Percentiles rank a stretch among this genome's conserved stretches.
These are phyloP conservation scores for Nothobranchius furzeri DNA, from an alignment of 2,113 vertebrate species.

Conservation along the genomic window DNA sequence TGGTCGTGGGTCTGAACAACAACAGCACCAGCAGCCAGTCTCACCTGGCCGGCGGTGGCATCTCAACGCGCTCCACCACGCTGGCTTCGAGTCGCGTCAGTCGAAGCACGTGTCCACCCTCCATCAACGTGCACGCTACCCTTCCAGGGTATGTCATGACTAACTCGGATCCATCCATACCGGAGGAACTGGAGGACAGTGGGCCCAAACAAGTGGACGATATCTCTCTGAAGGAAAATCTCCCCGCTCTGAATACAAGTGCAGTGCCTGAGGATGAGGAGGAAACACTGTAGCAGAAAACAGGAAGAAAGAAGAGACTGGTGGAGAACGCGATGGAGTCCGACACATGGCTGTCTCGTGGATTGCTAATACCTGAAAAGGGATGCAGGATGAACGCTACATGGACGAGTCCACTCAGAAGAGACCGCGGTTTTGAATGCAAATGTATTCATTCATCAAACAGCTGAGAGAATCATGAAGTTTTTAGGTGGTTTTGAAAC, in stretches of 20 bases:
- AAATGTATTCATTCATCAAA: not conserved
- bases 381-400: not conserved
- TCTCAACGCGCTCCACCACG: constrained; percentile 74
- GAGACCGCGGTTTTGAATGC: not conserved
- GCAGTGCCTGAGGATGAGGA: constrained; percentile 67
- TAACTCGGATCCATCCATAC: constrained; percentile 83
- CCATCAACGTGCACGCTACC: constrained; percentile 69
- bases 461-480: not conserved
- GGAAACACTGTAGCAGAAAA: constrained; percentile 66
- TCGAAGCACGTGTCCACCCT: constrained; percentile 35
- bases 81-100: constrained; percentile 74
- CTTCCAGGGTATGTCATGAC: constrained; percentile 88
- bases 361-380: constrained; percentile 2
- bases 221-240: constrained; percentile 75
- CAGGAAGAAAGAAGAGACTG: not conserved
- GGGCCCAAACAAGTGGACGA: constrained; percentile 74
- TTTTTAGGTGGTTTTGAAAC: not conserved
- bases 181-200: constrained; percentile 76
- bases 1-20: constrained; percentile 84
- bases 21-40: constrained; percentile 87
- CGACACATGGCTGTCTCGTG: not conserved
- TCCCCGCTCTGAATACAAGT: constrained; percentile 36
- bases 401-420: not conserved
- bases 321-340: not conserved
- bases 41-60: constrained; percentile 71